Conservation (phyloP, 2,113 vertebrate species). For the Ahaetulla prasina region DNA sequence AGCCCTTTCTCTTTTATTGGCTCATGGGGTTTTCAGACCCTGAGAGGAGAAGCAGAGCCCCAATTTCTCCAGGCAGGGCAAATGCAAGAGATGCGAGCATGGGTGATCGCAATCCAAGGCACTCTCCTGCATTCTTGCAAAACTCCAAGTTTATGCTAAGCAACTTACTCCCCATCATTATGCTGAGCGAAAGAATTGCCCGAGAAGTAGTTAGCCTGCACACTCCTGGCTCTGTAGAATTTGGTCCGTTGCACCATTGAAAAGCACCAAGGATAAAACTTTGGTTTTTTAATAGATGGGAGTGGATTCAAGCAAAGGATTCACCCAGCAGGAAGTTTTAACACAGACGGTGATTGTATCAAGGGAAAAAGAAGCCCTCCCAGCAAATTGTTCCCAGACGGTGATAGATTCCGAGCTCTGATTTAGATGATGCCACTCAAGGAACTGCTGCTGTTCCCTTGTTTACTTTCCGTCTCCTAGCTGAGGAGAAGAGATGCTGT, state of each 20-base stretch:
- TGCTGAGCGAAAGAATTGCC: neutral
- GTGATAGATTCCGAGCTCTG: neutral
- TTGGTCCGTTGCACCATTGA: neutral
- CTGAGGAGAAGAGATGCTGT: neutral
- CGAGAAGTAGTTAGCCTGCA: neutral
- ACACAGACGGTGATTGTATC: neutral
- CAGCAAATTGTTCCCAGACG: neutral
- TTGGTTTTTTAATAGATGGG: neutral
- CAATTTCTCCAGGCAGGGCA: neutral
- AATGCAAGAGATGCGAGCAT: neutral
- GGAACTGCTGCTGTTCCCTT: neutral
- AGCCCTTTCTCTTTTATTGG: neutral
- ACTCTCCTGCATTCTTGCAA: neutral
- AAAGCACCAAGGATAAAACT: neutral
- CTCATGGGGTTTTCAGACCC: neutral
- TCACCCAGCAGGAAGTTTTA: neutral
- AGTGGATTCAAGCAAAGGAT: neutral
- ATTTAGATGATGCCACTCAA: neutral
- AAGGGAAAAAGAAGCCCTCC: neutral
- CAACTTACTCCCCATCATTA: neutral
- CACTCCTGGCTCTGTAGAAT: neutral
- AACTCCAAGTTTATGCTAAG: neutral
- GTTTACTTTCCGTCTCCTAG: neutral
- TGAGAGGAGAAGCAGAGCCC: neutral
- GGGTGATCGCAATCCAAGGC: neutral